Base-by-base conservation (phyloP, 1,140 invertebrate genomes). In the Armadillidium nasatum region DNA sequence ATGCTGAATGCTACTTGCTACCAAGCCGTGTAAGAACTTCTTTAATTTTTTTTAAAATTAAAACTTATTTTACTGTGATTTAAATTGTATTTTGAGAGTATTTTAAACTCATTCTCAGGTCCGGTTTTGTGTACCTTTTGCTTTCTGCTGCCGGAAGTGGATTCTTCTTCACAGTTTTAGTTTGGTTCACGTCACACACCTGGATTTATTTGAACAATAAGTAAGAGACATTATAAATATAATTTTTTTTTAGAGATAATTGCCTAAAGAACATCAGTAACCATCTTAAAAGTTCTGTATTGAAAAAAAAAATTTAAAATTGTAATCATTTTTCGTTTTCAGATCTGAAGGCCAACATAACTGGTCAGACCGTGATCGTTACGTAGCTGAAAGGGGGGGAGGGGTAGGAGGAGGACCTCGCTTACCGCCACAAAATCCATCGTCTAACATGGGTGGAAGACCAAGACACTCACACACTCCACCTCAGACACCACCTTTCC, bases 131-230 rank as follows among this genome's bases (percentile, higher is more conserved):
- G 3, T 89, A 96, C 67, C 93, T 97, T 89, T 87, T 97, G 46
- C 83, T 93, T 60, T 94, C 94, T 4, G 91, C 93, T 73, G 88
- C 93, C 33, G 88, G 91, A 23, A 91, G 93, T 72, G 94, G 94
- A 44, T 88, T 96, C 69, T 87, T 96, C 78, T 91, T 97, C 84
- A 96, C 94, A 0, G 89, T 95, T 15, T 89, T 97, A 73, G 94
- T 97, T 43, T 94, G 94, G 89, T 90, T 96, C 33, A 94, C 96
- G 83, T 96, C 94, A 21, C 94, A 96, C 83, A 95, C 94, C 0
- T 97, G 95, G 95, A 96, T 97, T 83, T 96, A 96, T 83, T 95
- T 96, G 82, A 90, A 94, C 83, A 95, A 94, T 84, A 93, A 92
- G 92, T 81, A 44, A 78, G 80, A 15, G 33, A 33, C 6, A 33